Evolutionary conservation across 2,113 vertebrate genomes (phyloP).

Genomic region (crab-eating macaque (Macaca fascicularis)): DNA sequence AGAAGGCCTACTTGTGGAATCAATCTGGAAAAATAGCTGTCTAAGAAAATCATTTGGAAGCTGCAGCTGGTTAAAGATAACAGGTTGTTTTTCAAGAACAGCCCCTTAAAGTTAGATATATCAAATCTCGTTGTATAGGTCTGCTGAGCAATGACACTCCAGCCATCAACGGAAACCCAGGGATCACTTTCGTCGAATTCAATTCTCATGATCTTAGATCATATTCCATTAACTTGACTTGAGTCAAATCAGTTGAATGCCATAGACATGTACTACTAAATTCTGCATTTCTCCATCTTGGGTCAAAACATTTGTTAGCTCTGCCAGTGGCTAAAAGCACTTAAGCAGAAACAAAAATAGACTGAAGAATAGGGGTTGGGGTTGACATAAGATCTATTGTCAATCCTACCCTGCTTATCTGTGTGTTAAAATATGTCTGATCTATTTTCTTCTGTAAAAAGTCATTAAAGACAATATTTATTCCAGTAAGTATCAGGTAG

Average conservation of each 20-base stretch:
- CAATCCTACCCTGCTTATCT: not conserved
- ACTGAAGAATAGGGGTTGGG: not conserved
- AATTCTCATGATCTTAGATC: not conserved
- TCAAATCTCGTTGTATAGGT: not conserved
- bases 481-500: accelerated
- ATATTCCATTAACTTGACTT: not conserved
- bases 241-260: not conserved
- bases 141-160: not conserved
- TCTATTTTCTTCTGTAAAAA: not conserved
- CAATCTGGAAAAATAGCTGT: not conserved
- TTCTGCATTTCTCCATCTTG: not conserved
- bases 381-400: not conserved
- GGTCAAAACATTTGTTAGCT: not conserved
- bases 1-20: not conserved
- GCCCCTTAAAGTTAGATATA: not conserved
- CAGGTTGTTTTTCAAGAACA: not conserved
- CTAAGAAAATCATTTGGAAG: not conserved
- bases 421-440: not conserved
- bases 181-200: not conserved
- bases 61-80: not conserved
- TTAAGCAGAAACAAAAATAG: conserved; percentile 38
- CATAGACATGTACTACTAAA: not conserved
- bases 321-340: conserved; percentile 3
- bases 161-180: not conserved
- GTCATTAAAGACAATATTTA: not conserved